Evolutionary conservation across 1,140 invertebrate species (phyloP), one percentile per base, ranked within the genome.

Genomic region (Armadillidium nasatum): DNA sequence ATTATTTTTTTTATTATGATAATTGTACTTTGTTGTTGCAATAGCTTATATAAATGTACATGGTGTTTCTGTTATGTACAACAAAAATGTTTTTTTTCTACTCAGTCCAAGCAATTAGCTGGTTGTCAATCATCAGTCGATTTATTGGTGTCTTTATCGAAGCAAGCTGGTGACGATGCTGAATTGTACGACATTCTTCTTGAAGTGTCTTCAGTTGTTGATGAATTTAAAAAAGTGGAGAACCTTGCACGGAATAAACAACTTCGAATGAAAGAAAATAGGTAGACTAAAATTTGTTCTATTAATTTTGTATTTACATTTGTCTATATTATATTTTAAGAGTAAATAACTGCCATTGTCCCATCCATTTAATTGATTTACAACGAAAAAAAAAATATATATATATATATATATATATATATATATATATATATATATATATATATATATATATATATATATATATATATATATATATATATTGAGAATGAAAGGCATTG

Each of bases 141-240:
- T 84, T 83, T 94, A 19, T 89, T 94, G 0, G 90, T 89, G 82
- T 91, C 94, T 86, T 86, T 95, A 15, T 90, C 92, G 74, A 87
- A 88, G 60, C 82, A 92, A 73, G 88, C 90, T 78, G 89, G 90
- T 4, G 88, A 89, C 83, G 85, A 88, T 46, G 85, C 87, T 4
- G 88, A 91, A 83, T 90, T 95, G 10, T 84, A 88, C 79, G 85
- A 88, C 71, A 85, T 94, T 15, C 77, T 76, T 46, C 77, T 75
- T 15, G 80, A 78, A 67, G 73, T 81, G 67, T 72, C 72, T n/a
- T 21, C n/a, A 15, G 77, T 79, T 44, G 84, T 87, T 10, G 82
- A 88, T 71, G 87, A 89, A 83, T 94, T 91, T 84, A 89, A 92
- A 72, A 86, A 88, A 71, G 60, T 85, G 2, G 82, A 84, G 76